Percentiles rank a stretch among this genome's conserved stretches.
These are phyloP conservation scores for Eulacestoma nigropectus DNA, from an alignment of 2,113 vertebrate genomes.

Conservation along the genomic window DNA sequence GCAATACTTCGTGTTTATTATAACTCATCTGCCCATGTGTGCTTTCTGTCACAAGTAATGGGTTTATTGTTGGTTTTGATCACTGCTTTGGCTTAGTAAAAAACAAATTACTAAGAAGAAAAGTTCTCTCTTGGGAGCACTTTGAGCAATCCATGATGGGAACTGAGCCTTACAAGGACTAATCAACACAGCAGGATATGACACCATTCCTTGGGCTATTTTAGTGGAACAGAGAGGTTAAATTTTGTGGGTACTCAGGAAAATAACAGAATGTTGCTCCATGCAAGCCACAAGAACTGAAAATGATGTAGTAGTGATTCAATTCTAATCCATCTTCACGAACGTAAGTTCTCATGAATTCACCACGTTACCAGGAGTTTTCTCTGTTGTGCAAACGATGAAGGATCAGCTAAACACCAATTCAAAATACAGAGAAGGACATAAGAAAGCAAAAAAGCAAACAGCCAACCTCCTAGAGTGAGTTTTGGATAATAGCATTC, in stretches of 20 bases:
- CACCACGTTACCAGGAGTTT: not conserved
- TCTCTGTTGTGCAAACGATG: not conserved
- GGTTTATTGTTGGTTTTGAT: not conserved
- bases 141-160: not conserved
- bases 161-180: not conserved
- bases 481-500: not conserved
- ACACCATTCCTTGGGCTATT: not conserved
- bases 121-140: not conserved
- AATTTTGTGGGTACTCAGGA: not conserved
- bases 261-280: conserved; percentile 7
- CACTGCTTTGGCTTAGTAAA: not conserved
- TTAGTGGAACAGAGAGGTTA: not conserved
- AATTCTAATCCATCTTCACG: not conserved
- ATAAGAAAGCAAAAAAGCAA: not conserved
- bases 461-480: not conserved
- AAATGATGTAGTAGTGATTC: not conserved
- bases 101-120: conserved; percentile 19
- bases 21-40: not conserved
- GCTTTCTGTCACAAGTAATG: not conserved
- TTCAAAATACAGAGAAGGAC: not conserved
- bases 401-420: not conserved
- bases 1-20: not conserved
- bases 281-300: not conserved
- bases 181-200: conserved; percentile 31
- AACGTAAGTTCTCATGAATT: not conserved